phyloP scores from a whole-genome alignment of 2,797 vertebrate species.

The Columba guinea region DNA sequence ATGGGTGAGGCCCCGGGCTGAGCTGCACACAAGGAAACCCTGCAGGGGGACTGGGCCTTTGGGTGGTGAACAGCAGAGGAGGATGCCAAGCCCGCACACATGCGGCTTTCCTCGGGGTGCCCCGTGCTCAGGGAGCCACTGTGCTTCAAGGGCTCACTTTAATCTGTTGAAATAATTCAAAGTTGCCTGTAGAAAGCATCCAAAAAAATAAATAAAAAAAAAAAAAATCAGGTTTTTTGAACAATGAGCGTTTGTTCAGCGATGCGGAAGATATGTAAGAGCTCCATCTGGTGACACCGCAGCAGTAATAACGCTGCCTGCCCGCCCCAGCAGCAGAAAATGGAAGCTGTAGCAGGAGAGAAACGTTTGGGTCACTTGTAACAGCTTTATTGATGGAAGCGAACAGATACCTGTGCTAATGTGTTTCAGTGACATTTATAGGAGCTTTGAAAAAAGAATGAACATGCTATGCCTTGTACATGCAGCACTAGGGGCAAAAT shows the following conservation, averaged over 20 bases:
- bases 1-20: no score
- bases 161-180: accelerated
- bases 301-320: accelerated
- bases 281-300: background rate
- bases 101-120: background rate
- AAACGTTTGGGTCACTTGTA: accelerated
- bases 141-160: accelerated
- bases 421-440: background rate
- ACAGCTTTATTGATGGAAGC: background rate
- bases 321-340: background rate
- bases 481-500: background rate
- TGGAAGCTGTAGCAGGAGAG: background rate
- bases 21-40: accelerated
- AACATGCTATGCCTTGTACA: background rate
- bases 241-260: background rate
- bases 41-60: accelerated
- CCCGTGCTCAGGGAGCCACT: accelerated
- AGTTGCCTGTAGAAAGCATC: background rate
- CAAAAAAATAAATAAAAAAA: background rate
- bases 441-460: background rate
- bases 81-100: accelerated
- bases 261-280: background rate
- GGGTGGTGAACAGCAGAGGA: accelerated
- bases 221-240: background rate
- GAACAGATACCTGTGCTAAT: background rate